Base-by-base conservation (phyloP, 2,888 invertebrate genomes). In the Aleiodes testaceus region DNA sequence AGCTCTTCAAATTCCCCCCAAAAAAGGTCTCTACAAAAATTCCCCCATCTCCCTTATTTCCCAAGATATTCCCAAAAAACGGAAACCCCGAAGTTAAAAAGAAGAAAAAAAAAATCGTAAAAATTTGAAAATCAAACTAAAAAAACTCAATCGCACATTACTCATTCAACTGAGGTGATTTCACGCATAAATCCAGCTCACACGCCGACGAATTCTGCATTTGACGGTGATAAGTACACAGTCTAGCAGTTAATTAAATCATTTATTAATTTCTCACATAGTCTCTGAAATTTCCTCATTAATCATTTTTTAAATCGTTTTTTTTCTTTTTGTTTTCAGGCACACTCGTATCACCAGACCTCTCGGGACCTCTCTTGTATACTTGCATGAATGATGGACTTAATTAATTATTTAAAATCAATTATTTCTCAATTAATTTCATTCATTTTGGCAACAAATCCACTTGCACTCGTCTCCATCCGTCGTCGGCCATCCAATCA, bases 401-500 rank as follows among this genome's bases (percentile, higher is more conserved):
- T n/a, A n/a, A n/a, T n/a, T n/a, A n/a, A n/a, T 45, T 45, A 22
- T 63, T 44, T 44, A n/a, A n/a, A n/a, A n/a, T n/a, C n/a, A n/a
- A n/a, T 63, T 63, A 45, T 67, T 52, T 42, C 71, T 47, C 47
- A 44, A 2, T 42, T 61, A 16, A 16, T 59, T 72, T 70, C 75
- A 75, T 79, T 80, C 80, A 81, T 82, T n/a, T 80, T 79, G 79
- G 81, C 80, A 79, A 82, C 81, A 81, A 71, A 69, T 82, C 79
- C 79, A 82, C 79, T 82, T 81, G 78, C 79, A 79, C 74, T 79
- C 76, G 30, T 63, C 76, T 79, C 69, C 80, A 80, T 81, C 78
- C 80, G 75, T 79, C 75, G 77, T 79, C 78, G 75, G 61, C 55
- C 73, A 67, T 69, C 69, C 72, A 68, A 69, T 66, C 61, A 69